Percentiles rank a stretch among this genome's conserved stretches.
Conservation (phyloP, 2,797 vertebrate species). For the Alectoris magna region DNA sequence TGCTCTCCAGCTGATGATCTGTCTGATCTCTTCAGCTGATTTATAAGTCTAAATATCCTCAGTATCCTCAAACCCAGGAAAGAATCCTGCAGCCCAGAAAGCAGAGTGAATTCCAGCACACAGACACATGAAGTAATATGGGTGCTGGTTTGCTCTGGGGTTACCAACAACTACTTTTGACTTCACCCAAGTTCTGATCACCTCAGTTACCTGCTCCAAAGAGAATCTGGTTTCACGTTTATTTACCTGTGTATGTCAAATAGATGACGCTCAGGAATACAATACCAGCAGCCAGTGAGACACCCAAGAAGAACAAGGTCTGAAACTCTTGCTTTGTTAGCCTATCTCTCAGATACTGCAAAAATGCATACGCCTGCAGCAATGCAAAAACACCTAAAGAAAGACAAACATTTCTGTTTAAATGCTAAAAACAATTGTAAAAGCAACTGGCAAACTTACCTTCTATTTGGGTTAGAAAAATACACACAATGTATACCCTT, state of each 20-base stretch:
- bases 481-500: not conserved
- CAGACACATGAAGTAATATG: accelerated
- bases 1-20: not conserved
- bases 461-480: not conserved
- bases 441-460: not conserved
- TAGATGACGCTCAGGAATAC: conserved; percentile 99
- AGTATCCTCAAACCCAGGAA: not conserved
- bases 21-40: not conserved
- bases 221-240: not conserved
- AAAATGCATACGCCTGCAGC: conserved; percentile 95
- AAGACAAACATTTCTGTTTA: conserved; percentile 29
- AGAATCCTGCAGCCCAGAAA: not conserved
- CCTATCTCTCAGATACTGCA: conserved; percentile 96
- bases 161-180: not conserved
- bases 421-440: not conserved
- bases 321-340: conserved; percentile 98
- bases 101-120: not conserved
- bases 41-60: not conserved
- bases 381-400: conserved; percentile 92
- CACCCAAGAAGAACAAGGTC: conserved; percentile 96
- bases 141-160: not conserved
- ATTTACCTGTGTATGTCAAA: conserved; percentile 96
- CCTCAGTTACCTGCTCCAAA: not conserved
- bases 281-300: conserved; percentile 92
- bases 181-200: not conserved